phyloP scores from a whole-genome alignment of 2,797 vertebrate species.

The Cossypha caffra region DNA sequence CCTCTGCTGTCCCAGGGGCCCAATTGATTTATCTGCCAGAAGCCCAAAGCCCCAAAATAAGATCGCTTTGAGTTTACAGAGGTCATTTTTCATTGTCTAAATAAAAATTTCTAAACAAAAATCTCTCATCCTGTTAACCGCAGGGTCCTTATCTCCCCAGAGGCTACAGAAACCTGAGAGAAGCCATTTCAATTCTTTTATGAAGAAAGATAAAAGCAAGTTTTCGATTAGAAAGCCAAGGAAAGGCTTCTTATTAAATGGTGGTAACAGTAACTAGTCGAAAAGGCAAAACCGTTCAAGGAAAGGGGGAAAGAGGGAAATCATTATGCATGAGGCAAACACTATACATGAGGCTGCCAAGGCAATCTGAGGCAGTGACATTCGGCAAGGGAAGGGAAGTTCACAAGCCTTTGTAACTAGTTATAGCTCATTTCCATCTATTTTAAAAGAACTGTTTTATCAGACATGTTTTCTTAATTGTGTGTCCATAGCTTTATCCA shows the following conservation, averaged over 20 bases:
- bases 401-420: slow-evolving; percentile 60
- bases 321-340: slow-evolving; percentile 78
- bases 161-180: slow-evolving; percentile 85
- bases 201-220: slow-evolving; percentile 88
- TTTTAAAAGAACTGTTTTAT: slow-evolving; percentile 58
- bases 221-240: slow-evolving; percentile 86
- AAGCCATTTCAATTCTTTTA: slow-evolving; percentile 88
- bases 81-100: slow-evolving; percentile 90
- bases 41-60: slow-evolving; percentile 88
- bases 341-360: slow-evolving; percentile 54
- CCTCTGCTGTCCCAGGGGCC: slow-evolving; percentile 82
- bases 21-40: slow-evolving; percentile 89
- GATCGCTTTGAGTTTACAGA: slow-evolving; percentile 89
- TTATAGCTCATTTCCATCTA: slow-evolving; percentile 20
- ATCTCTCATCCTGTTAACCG: slow-evolving; percentile 89
- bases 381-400: slow-evolving; percentile 65
- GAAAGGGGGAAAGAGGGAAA: slow-evolving; percentile 55
- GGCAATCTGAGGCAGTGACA: slow-evolving; percentile 66
- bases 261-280: slow-evolving; percentile 82
- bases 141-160: slow-evolving; percentile 86
- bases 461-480: slow-evolving; percentile 71
- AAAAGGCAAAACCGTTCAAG: slow-evolving; percentile 79
- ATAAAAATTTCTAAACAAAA: slow-evolving; percentile 90
- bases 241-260: slow-evolving; percentile 85
- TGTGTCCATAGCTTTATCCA: slow-evolving; percentile 62